Percentiles rank a stretch among this genome's conserved stretches.
Conservation (phyloP, 2,113 vertebrate species). For the Halcyon malimbica region DNA sequence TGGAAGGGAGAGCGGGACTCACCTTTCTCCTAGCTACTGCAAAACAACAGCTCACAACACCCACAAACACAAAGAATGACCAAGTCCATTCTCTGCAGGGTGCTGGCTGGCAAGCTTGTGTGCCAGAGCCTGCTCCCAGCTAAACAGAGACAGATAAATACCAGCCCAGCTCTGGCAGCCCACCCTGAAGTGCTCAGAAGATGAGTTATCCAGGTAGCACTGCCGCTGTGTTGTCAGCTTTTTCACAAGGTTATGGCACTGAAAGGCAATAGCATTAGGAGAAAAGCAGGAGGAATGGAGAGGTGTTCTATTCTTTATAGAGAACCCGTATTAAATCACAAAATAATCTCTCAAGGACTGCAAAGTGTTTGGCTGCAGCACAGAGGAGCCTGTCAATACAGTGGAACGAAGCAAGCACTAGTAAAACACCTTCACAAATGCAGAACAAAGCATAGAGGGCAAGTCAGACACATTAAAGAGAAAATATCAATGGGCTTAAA, state of each 20-base stretch:
- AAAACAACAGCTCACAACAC: neutral
- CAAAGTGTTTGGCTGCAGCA: neutral
- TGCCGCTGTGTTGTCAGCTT: neutral
- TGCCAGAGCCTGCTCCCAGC: neutral
- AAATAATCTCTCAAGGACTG: neutral
- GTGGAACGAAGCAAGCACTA: neutral
- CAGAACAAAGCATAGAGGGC: neutral
- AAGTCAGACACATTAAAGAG: neutral
- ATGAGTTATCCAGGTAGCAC: neutral
- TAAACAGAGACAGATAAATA: neutral
- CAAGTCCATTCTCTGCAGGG: neutral
- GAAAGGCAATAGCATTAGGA: neutral
- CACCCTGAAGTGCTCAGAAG: neutral
- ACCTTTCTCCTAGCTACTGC: neutral
- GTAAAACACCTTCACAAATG: neutral
- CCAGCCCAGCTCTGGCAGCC: neutral
- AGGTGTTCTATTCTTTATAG: neutral
- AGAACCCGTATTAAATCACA: neutral
- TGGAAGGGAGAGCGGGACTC: neutral
- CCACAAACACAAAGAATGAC: neutral
- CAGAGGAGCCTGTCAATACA: neutral
- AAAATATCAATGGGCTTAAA: neutral
- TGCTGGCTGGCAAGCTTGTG: neutral
- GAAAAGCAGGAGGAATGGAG: neutral
- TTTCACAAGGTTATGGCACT: neutral